A percentile compares a stretch with the other conserved stretches of the same genome.
Conservation (phyloP, 2,113 vertebrate genomes). For the Micronisus gabar region DNA sequence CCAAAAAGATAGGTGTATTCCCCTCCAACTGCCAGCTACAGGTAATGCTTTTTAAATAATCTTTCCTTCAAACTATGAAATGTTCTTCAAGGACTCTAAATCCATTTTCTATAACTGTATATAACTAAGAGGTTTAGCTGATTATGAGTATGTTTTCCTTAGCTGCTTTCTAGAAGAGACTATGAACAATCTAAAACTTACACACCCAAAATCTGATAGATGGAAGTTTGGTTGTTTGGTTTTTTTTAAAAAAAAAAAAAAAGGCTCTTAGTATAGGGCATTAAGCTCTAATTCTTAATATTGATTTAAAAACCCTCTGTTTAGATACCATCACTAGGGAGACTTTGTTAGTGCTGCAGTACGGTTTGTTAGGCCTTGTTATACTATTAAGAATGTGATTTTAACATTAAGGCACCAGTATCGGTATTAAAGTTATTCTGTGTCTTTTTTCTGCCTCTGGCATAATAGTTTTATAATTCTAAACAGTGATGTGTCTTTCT, state of each 20-base stretch:
- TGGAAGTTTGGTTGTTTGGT: not conserved
- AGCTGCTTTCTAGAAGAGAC: not conserved
- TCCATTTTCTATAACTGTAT: not conserved
- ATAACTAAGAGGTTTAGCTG: not conserved
- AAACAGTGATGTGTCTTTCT: not conserved
- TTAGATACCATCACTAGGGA: slow-evolving; percentile 22
- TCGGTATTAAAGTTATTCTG: not conserved
- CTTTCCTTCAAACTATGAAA: not conserved
- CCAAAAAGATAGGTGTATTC: slow-evolving; percentile 68
- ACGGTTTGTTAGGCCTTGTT: slow-evolving; percentile 54
- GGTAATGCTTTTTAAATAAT: slow-evolving; percentile 68
- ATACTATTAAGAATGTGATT: slow-evolving; percentile 28
- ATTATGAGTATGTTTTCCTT: not conserved
- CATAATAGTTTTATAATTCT: not conserved
- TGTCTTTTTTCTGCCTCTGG: not conserved
- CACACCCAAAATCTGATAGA: not conserved
- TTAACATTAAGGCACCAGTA: not conserved
- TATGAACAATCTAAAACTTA: not conserved
- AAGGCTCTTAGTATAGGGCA: slow-evolving; percentile 42
- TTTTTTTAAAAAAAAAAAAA: not conserved
- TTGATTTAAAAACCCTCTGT: slow-evolving; percentile 52
- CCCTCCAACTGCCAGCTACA: slow-evolving; percentile 71
- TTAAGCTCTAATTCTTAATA: slow-evolving; percentile 71
- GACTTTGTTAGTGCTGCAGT: not conserved
- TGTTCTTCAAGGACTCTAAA: not conserved